Evolutionary conservation across 2,888 invertebrate genomes (phyloP).

Genomic region (Agrochola macilenta): DNA sequence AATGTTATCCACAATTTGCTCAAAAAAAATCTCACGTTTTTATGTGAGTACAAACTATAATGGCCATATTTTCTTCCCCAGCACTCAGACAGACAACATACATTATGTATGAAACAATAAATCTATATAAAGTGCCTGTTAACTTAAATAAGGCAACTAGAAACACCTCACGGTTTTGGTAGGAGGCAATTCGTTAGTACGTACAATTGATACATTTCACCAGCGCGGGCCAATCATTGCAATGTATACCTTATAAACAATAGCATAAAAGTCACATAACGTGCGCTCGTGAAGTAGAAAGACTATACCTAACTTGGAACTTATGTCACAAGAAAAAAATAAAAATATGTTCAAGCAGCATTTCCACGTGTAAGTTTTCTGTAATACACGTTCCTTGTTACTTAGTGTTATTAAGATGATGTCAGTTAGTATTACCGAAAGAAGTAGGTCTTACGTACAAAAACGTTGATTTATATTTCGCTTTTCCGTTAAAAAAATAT

Average conservation of each 20-base stretch:
- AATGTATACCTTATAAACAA: slow-evolving; percentile 1
- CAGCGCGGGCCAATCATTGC: not conserved
- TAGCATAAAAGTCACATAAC: not conserved
- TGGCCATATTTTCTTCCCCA: slow-evolving; percentile 50
- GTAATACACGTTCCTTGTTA: not conserved
- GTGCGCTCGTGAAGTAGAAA: not conserved
- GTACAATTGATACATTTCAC: not conserved
- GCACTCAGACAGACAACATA: slow-evolving; percentile 46
- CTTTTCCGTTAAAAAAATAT: no score
- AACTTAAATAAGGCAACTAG: slow-evolving; percentile 58
- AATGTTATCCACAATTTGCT: not conserved
- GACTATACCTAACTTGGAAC: not conserved
- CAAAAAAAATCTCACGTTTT: slow-evolving; percentile 17
- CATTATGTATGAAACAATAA: slow-evolving; percentile 65
- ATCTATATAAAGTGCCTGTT: slow-evolving; percentile 66
- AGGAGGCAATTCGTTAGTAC: slow-evolving; percentile 41
- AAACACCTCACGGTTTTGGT: slow-evolving; percentile 42
- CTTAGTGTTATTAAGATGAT: not conserved
- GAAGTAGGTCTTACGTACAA: not conserved
- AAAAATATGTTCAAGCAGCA: not conserved
- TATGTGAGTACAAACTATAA: slow-evolving; percentile 51
- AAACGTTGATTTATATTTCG: not conserved
- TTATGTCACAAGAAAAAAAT: not conserved
- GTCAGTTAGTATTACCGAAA: slow-evolving; percentile 1
- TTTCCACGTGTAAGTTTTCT: not conserved